Evolutionary conservation across 2,797 vertebrate species (phyloP), one percentile per base, ranked within the genome.

Genomic region (Halcyon badia): DNA sequence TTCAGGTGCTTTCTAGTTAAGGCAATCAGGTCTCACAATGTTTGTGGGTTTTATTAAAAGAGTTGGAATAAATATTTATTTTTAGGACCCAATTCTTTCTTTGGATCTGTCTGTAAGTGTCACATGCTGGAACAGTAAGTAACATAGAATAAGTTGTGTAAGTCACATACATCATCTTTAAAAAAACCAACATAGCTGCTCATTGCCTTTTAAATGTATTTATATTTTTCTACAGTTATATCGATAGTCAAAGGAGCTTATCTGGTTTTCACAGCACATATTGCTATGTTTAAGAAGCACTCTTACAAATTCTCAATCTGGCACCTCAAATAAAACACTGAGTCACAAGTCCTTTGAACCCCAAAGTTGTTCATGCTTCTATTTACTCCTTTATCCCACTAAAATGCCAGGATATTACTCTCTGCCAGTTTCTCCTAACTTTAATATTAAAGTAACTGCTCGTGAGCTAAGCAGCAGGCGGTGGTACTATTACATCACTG

Each of bases 181-280:
- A 30, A 71, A 83, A 64, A 26, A 39, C 18, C 9, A 39, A 39
- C 26, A 7, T 13, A 83, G 46, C 9, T 25, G 56, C 56, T 92
- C 33, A 25, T 2, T 58, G 85, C 58, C 56, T 87, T 90, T 78
- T 65, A 69, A 24, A 72, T 66, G 26, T 83, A 81, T 61, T 88
- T 84, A 10, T 66, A 37, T 58, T 95, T 85, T 87, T 28, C 54
- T 73, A 19, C 31, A 39, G n/a, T 79, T 69, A 56, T 42, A 82
- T 0, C 22, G 77, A 61, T n/a, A 92, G 69, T 83, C 37, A 68
- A 66, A 87, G 35, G 62, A 93, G 48, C 58, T 75, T 26, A 30
- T 33, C 92, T 79, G 93, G 62, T 92, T 89, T 87, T 79, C 86
- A 62, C 88, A 93, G 92, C 73, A 79, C 85, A 93, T 84, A 92